Conservation (phyloP, 2,797 vertebrate genomes). For the Hemitrygon akajei region DNA sequence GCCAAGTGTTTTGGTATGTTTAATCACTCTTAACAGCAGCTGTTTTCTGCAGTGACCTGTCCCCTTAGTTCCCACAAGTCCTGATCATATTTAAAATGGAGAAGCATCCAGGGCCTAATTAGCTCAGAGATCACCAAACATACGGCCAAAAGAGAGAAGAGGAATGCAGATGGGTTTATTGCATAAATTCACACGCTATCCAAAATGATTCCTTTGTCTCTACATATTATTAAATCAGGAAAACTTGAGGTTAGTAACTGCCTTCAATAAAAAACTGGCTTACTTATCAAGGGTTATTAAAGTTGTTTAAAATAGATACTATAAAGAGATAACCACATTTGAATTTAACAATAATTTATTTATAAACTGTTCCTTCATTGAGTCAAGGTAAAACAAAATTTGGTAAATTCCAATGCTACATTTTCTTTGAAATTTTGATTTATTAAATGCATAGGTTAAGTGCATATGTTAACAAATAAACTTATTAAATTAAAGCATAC, state of each 20-base stretch:
- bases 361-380: not conserved
- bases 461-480: conserved; percentile 9
- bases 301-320: not conserved
- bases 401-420: not conserved
- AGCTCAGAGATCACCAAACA: not conserved
- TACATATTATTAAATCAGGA: not conserved
- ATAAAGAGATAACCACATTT: not conserved
- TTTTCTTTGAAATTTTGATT: not conserved
- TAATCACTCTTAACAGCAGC: conserved; percentile 11
- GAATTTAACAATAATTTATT: conserved; percentile 4
- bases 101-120: conserved; percentile 25
- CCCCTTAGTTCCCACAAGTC: conserved; percentile 2
- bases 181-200: not conserved
- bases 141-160: not conserved
- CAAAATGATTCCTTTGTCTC: conserved; percentile 10
- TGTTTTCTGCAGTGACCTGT: not conserved
- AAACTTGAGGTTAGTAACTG: not conserved
- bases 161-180: conserved; percentile 14
- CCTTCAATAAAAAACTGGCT: not conserved
- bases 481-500: not conserved
- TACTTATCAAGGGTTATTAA: not conserved
- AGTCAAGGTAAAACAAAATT: not conserved
- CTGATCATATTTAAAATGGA: not conserved
- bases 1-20: not conserved
- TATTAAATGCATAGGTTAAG: not conserved